Base-by-base conservation (phyloP, 2,888 invertebrate species). In the Dascillus cervinus region DNA sequence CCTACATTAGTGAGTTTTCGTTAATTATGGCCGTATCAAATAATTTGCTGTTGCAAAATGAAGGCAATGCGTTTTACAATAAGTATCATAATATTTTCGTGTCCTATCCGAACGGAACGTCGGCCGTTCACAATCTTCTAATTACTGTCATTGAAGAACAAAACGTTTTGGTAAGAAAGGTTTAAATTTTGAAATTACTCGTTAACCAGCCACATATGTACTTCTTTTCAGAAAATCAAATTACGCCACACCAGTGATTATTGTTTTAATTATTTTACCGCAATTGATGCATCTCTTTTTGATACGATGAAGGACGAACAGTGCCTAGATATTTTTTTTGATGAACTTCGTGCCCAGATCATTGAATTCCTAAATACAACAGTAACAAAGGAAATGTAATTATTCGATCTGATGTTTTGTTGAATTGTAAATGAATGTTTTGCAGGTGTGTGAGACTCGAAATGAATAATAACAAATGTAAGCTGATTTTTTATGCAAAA, bases 401-500 rank as follows among this genome's bases (percentile, higher is more conserved):
- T 26, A 20, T n/a, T 14, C 2, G 5, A 14, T 12, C 5, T 5
- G 9, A 4, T 24, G 25, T 3, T 22, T 26, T 25, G 22, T 27
- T 13, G 22, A 26, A 5, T 8, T 5, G 17, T n/a, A 12, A 19
- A n/a, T 22, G n/a, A n/a, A 17, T 30, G 9, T 20, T 39, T 42
- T 52, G 26, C 35, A 63, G 62, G 58, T 52, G 53, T 35, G 43
- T 64, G 31, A 47, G 56, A 37, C 13, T 56, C 2, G 49, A 50
- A 33, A 39, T 40, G 4, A 31, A 35, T 13, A 47, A 52, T 13
- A 41, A 46, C 6, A 38, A 39, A 20, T 59, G 60, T 39, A 55
- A 52, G 14, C 37, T 64, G 25, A 41, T 61, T 13, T 64, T 63
- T 41, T 64, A 53, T 32, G 58, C 56, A 11, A 62, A 58, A 35